Conservation (phyloP, 2,113 vertebrate species). For the Amblyopsis rosae region DNA sequence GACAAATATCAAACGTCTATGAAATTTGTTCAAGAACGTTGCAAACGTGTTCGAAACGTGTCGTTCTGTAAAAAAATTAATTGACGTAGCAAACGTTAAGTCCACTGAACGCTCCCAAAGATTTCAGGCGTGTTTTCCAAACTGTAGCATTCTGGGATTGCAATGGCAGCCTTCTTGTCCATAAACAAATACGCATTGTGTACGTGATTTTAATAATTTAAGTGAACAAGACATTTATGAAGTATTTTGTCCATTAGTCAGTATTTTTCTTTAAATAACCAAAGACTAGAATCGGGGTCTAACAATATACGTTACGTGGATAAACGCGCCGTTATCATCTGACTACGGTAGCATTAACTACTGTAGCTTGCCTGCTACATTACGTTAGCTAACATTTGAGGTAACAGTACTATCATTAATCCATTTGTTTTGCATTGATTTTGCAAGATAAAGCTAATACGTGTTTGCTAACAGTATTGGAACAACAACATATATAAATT, state of each 20-base stretch:
- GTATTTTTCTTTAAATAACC: background rate
- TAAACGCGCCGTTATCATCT: background rate
- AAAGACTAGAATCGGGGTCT: background rate
- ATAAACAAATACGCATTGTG: slow-evolving; percentile 59
- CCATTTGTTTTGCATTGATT: too few relatives aligned
- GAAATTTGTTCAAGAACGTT: too few relatives aligned
- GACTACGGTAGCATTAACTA: too few relatives aligned
- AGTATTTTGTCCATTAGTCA: background rate
- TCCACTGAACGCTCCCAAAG: slow-evolving; percentile 29
- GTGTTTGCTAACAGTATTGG: too few relatives aligned
- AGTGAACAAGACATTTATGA: background rate
- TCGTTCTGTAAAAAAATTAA: too few relatives aligned
- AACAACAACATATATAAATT: background rate
- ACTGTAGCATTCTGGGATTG: slow-evolving; percentile 63
- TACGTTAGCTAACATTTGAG: slow-evolving; percentile 20
- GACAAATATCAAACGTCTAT: too few relatives aligned
- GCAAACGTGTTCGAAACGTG: too few relatives aligned
- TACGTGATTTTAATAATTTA: slow-evolving; percentile 9
- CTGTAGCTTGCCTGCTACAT: slow-evolving; percentile 6
- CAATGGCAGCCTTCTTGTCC: slow-evolving; percentile 68
- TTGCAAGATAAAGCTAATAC: too few relatives aligned
- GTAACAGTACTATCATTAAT: slow-evolving; percentile 22
- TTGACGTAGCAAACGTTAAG: too few relatives aligned
- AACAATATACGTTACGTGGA: background rate
- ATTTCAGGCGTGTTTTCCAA: slow-evolving; percentile 6